Conservation (phyloP, 2,888 invertebrate genomes). For the Scelioninae gen. 1 region DNA sequence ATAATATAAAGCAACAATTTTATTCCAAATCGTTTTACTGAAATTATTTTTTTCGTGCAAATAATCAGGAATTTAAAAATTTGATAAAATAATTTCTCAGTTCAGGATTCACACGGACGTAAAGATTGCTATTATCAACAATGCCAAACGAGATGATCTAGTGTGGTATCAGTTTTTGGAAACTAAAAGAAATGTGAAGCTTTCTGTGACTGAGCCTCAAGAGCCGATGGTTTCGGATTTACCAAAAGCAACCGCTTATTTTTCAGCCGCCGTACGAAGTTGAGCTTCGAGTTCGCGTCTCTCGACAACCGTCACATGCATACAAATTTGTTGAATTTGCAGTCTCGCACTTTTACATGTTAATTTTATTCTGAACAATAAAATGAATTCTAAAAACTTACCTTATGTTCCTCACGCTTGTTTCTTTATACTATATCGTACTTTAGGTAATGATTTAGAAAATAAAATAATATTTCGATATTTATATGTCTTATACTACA, state of each 20-base stretch:
- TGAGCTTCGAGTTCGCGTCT: conserved; percentile 51
- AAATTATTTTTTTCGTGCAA: not conserved
- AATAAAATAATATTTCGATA: too few relatives aligned
- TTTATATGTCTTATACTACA: too few relatives aligned
- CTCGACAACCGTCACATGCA: conserved; percentile 45
- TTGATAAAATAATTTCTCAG: conserved; percentile 64
- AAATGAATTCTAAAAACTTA: conserved; percentile 53
- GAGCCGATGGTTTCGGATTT: conserved; percentile 78
- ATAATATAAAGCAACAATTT: too few relatives aligned
- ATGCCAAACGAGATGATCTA: conserved; percentile 53
- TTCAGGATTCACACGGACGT: conserved; percentile 63
- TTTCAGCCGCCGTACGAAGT: conserved; percentile 62
- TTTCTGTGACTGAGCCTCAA: conserved; percentile 75
- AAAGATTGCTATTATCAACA: conserved; percentile 56
- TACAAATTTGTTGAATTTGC: conserved; percentile 61
- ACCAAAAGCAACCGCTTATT: conserved; percentile 79
- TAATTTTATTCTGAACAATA: conserved; percentile 66
- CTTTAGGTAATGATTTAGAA: too few relatives aligned
- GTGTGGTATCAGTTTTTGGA: conserved; percentile 54
- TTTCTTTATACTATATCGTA: too few relatives aligned
- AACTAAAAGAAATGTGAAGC: conserved; percentile 56
- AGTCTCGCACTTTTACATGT: conserved; percentile 68
- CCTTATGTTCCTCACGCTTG: conserved; percentile 16
- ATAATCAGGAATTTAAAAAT: conserved; percentile 29
- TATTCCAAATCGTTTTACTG: not conserved